These are phyloP conservation scores for Diplodus puntazzo DNA, from an alignment of 2,797 vertebrate species.

Conservation along the genomic window DNA sequence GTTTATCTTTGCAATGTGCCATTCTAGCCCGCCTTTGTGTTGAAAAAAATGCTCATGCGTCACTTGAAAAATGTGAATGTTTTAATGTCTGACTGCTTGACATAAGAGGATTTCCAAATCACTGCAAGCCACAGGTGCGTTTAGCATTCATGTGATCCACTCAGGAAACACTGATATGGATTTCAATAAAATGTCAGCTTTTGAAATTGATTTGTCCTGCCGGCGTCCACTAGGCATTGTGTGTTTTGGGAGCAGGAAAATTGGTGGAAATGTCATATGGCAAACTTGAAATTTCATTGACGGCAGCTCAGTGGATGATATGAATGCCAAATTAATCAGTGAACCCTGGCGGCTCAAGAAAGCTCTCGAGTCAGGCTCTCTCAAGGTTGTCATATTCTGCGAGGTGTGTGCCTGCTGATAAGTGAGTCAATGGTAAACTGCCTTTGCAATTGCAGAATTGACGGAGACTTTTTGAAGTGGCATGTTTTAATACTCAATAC, in stretches of 20 bases:
- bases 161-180: conserved; percentile 20
- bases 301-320: conserved; percentile 29
- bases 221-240: neutral
- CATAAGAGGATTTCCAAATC: conserved; percentile 37
- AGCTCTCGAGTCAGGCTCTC: conserved; percentile 45
- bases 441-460: conserved; percentile 38
- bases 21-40: neutral
- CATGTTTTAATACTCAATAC: conserved; percentile 16
- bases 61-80: conserved; percentile 12
- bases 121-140: conserved; percentile 9
- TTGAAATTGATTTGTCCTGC: conserved; percentile 42
- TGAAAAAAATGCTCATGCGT: conserved; percentile 14
- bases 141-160: conserved; percentile 45
- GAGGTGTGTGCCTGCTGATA: conserved; percentile 61
- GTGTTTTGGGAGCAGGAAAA: conserved; percentile 13
- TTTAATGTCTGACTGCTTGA: conserved; percentile 11
- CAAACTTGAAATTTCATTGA: conserved; percentile 52
- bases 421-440: conserved; percentile 37
- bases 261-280: conserved; percentile 38
- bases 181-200: conserved; percentile 57
- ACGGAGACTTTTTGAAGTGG: conserved; percentile 21
- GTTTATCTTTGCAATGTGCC: neutral
- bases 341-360: conserved; percentile 39
- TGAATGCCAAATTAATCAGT: conserved; percentile 57
- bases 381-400: conserved; percentile 45